These are phyloP conservation scores for Noctua janthe DNA, from an alignment of 2,888 invertebrate species.

Conservation along the genomic window DNA sequence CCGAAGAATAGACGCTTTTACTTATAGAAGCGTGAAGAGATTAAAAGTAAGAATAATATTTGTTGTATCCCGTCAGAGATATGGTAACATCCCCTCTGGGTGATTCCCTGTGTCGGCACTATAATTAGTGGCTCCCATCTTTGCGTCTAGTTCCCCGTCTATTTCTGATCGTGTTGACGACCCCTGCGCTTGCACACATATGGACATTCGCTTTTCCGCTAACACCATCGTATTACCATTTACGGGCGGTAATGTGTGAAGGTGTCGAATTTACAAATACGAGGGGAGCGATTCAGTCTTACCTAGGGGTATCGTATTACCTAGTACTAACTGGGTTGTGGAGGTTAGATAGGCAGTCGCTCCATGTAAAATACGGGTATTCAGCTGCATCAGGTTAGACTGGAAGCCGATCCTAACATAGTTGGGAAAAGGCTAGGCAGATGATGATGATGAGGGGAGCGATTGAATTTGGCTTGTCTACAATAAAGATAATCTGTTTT, in stretches of 20 bases:
- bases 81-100: conserved; percentile 62
- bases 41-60: conserved; percentile 64
- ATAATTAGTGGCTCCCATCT: conserved; percentile 75
- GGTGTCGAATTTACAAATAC: conserved; percentile 64
- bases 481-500: background rate
- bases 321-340: no score
- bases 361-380: no score
- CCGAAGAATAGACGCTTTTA: conserved; percentile 13
- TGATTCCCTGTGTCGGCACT: conserved; percentile 72
- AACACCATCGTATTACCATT: conserved; percentile 69
- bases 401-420: no score
- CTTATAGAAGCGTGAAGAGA: conserved; percentile 30
- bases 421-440: no score
- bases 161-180: conserved; percentile 84
- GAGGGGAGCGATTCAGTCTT: conserved; percentile 26
- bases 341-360: no score
- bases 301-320: no score
- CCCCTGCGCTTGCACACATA: conserved; percentile 74
- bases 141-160: conserved; percentile 78
- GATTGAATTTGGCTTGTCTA: conserved; percentile 34
- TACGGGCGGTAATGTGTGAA: conserved; percentile 64
- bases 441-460: conserved; percentile 23
- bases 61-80: conserved; percentile 46
- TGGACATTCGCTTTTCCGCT: conserved; percentile 75
- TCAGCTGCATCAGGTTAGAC: no score